Base-by-base conservation (phyloP, 2,113 vertebrate genomes). In the Scartelaos histophorus region DNA sequence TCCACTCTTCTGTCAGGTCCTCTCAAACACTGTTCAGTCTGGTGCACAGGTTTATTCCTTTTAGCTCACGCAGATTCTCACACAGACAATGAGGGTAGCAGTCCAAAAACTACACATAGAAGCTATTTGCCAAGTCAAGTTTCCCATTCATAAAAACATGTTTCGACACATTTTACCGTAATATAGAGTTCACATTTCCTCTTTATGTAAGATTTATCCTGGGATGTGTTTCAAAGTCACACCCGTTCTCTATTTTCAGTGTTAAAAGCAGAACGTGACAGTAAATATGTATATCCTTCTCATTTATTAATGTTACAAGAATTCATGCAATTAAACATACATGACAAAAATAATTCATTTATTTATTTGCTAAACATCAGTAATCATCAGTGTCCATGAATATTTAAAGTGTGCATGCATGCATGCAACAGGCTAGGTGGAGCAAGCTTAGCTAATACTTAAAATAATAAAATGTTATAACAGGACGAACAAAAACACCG, bases 201-300 rank as follows among this genome's bases (percentile, higher is more conserved):
- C 67, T 64, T 87, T 66, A 73, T 43, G 89, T 84, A 90, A 89
- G 35, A 46, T 35, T 1, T 21, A 34, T 85, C 84, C 69, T 72
- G 19, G 80, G 51, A 82, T 71, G 66, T 74, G 62, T 64, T 69
- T 62, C 3, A 17, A 62, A 69, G 77, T 74, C 73, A 81, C 86
- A 62, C 76, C 74, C 73, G 3, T 13, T 75, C 43, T 69, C 46
- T 60, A 16, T 16, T 7, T 69, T 17, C 54, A 35, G 46, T 13
- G 9, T n/a, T 19, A 22, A 9, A 1, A 29, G 24, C 13, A 29
- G 15, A 61, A 34, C 15, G 13, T 61, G 58, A 34, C 15, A 15
- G 24, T 60, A 60, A 60, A 53, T 25, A 25, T 19, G 25, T 24
- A 13, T 43, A 22, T 51, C 49, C 19, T 54, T 10, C n/a, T 21